Evolutionary conservation across 2,113 vertebrate species (phyloP).

Genomic region (Caloenas nicobarica): DNA sequence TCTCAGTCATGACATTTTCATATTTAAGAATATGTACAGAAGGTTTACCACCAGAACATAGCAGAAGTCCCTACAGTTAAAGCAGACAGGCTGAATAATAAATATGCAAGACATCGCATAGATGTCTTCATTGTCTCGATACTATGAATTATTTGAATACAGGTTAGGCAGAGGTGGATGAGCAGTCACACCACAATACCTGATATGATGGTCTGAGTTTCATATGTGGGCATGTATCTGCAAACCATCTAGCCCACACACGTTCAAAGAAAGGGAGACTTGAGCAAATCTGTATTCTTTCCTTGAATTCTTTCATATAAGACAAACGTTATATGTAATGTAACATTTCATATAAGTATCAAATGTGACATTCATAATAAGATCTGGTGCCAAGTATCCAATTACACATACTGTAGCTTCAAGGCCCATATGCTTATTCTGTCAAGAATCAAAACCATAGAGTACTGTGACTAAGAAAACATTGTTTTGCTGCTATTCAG

Average conservation of each 20-base stretch:
- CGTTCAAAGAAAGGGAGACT: neutral
- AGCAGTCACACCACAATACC: neutral
- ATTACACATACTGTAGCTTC: slow-evolving; percentile 43
- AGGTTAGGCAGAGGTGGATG: neutral
- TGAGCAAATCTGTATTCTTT: neutral
- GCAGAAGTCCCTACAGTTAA: neutral
- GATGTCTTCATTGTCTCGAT: neutral
- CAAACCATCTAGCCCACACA: neutral
- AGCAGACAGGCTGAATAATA: neutral
- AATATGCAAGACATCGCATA: neutral
- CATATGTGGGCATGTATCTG: neutral
- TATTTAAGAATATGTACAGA: neutral
- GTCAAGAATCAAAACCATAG: slow-evolving; percentile 61
- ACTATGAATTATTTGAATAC: neutral
- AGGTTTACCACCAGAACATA: neutral
- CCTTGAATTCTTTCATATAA: slow-evolving; percentile 18
- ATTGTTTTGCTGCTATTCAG: slow-evolving; percentile 15
- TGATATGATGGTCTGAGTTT: neutral
- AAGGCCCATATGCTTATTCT: slow-evolving; percentile 28
- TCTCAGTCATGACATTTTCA: neutral
- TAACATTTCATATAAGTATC: slow-evolving; percentile 38
- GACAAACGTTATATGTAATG: slow-evolving; percentile 26
- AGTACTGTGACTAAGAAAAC: slow-evolving; percentile 36
- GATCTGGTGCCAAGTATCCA: slow-evolving; percentile 46
- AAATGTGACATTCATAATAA: slow-evolving; percentile 61